Conservation (phyloP, 2,888 invertebrate species). For the Pedicia rivosa region DNA sequence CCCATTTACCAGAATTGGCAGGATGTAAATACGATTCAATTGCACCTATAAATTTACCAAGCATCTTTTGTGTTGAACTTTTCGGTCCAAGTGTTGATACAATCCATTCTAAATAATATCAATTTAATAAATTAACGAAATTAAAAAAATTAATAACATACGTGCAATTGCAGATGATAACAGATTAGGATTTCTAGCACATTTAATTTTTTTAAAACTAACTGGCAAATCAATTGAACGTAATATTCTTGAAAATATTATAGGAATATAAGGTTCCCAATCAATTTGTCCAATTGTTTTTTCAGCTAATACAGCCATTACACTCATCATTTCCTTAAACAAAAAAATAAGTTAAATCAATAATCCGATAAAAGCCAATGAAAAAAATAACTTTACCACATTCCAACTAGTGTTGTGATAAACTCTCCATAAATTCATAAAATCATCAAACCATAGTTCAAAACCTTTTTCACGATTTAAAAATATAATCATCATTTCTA, state of each 20-base stretch:
- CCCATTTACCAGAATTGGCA: conserved; percentile 76
- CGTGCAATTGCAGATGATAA: conserved; percentile 12
- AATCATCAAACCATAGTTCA: conserved; percentile 63
- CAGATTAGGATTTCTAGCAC: conserved; percentile 36
- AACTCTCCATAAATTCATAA: conserved; percentile 61
- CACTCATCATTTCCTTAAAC: conserved; percentile 52
- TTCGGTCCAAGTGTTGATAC: conserved; percentile 48
- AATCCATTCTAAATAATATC: conserved; percentile 33
- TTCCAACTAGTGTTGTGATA: conserved; percentile 48
- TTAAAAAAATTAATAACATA: conserved; percentile 7
- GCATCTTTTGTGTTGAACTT: conserved; percentile 48
- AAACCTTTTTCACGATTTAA: conserved; percentile 49
- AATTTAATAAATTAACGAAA: conserved; percentile 1
- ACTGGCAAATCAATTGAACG: conserved; percentile 66
- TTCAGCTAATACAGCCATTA: conserved; percentile 57
- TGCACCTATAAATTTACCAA: conserved; percentile 65
- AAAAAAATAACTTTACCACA: too few species aligned
- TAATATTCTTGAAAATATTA: conserved; percentile 56
- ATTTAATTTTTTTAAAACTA: conserved; percentile 48
- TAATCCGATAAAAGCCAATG: too few species aligned
- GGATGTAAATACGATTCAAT: conserved; percentile 80
- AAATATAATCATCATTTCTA: conserved; percentile 55
- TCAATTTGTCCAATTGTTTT: conserved; percentile 69
- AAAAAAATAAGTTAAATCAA: too few species aligned
- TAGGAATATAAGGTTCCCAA: conserved; percentile 71